These are phyloP conservation scores for Calephelis perditalis DNA, from an alignment of 2,888 invertebrate genomes.

Conservation along the genomic window DNA sequence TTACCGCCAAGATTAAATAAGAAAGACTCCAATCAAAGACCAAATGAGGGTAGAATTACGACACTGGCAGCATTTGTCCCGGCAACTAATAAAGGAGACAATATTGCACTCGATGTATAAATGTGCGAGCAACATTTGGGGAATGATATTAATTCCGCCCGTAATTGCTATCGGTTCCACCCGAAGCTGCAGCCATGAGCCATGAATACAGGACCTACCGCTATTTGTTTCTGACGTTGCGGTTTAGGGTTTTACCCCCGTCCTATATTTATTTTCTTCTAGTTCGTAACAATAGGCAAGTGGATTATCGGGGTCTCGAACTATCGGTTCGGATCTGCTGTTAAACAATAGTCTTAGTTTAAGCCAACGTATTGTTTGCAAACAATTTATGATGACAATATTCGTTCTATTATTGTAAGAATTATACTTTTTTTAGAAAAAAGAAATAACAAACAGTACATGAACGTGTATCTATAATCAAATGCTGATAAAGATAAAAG, in stretches of 20 bases:
- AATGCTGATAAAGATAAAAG: too few relatives aligned
- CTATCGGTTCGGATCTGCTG: slow-evolving; percentile 41
- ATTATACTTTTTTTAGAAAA: background rate
- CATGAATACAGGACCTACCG: slow-evolving; percentile 77
- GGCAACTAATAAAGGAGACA: slow-evolving; percentile 76
- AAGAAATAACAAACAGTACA: too few relatives aligned
- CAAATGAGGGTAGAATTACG: slow-evolving; percentile 64
- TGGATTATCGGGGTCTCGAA: slow-evolving; percentile 50
- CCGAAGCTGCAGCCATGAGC: slow-evolving; percentile 72
- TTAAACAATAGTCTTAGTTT: slow-evolving; percentile 17
- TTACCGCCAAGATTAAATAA: slow-evolving; percentile 70
- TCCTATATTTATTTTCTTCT: slow-evolving; percentile 74
- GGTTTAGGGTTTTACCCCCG: slow-evolving; percentile 69
- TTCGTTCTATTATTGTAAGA: background rate
- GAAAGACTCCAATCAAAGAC: slow-evolving; percentile 61
- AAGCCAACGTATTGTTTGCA: slow-evolving; percentile 6
- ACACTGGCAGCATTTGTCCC: slow-evolving; percentile 67
- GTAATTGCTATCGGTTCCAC: slow-evolving; percentile 77
- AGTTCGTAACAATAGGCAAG: slow-evolving; percentile 58
- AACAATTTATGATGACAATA: background rate
- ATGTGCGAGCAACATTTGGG: slow-evolving; percentile 75
- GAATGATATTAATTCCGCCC: slow-evolving; percentile 76
- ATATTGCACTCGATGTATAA: slow-evolving; percentile 78
- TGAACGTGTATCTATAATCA: too few relatives aligned
- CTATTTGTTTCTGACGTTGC: slow-evolving; percentile 77